Evolutionary conservation across 2,113 vertebrate genomes (phyloP).

Genomic region (Saguinus midas): DNA sequence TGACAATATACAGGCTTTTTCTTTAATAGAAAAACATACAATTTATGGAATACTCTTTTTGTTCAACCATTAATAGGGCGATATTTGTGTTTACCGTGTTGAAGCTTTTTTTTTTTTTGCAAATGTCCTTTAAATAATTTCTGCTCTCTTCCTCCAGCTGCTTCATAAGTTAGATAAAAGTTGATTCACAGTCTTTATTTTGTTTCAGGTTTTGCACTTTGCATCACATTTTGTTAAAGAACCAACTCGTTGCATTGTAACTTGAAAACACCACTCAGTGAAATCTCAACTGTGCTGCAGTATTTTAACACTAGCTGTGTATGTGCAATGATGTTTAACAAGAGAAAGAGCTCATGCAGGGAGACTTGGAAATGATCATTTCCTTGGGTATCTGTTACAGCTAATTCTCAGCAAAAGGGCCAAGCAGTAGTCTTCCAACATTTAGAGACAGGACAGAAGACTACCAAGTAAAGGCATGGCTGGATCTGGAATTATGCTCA

Average conservation of each 20-base stretch:
- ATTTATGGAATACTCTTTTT: background rate
- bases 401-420: background rate
- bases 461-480: background rate
- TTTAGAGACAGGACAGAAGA: background rate
- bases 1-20: background rate
- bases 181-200: background rate
- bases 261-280: background rate
- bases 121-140: background rate
- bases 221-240: constrained; percentile 41
- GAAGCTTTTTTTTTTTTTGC: background rate
- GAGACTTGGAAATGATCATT: background rate
- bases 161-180: background rate
- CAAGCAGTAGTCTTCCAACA: background rate
- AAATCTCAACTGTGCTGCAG: background rate
- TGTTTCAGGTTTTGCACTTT: background rate
- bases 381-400: background rate
- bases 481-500: background rate
- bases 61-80: background rate
- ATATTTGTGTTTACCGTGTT: background rate
- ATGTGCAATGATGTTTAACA: background rate
- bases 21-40: background rate
- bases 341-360: background rate
- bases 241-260: background rate
- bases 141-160: background rate
- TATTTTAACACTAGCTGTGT: background rate